Evolutionary conservation across 2,797 vertebrate species (phyloP).

Genomic region (Adelosebastes latens): DNA sequence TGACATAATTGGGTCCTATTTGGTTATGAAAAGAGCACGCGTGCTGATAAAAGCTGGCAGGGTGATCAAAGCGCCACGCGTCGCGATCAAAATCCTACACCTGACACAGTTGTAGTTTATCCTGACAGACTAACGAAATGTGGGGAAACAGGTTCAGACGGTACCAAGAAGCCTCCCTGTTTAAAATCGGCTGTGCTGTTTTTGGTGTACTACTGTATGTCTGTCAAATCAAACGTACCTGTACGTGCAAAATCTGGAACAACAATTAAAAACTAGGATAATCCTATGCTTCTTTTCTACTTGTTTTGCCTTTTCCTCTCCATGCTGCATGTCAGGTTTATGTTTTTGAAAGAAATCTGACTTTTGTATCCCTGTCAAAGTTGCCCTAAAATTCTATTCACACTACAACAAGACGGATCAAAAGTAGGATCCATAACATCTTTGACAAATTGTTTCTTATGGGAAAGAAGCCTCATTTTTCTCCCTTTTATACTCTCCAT

Average conservation of each 20-base stretch:
- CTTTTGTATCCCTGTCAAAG: constrained; percentile 20
- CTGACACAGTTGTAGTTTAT: constrained; percentile 69
- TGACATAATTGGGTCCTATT: constrained; percentile 80
- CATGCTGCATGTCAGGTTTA: not conserved
- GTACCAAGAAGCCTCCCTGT: constrained; percentile 24
- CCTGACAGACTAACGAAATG: constrained; percentile 54
- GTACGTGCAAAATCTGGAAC: constrained; percentile 7
- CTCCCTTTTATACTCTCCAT: constrained; percentile 35
- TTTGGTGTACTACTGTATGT: not conserved
- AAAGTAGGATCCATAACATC: constrained; percentile 38
- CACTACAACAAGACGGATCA: constrained; percentile 5
- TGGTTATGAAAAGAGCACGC: constrained; percentile 69
- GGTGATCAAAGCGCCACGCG: constrained; percentile 70
- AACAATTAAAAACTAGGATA: constrained; percentile 23
- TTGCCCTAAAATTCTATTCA: constrained; percentile 21
- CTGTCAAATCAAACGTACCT: constrained; percentile 37
- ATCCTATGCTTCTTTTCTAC: not conserved
- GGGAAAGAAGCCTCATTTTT: constrained; percentile 30
- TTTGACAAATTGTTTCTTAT: constrained; percentile 35
- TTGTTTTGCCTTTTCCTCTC: not conserved
- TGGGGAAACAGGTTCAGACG: constrained; percentile 54
- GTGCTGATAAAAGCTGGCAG: constrained; percentile 69
- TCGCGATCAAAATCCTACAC: constrained; percentile 69
- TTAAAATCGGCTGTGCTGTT: constrained; percentile 26
- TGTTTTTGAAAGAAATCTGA: constrained; percentile 6